phyloP scores from a whole-genome alignment of 2,113 vertebrate species.

The Ailuropoda melanoleuca region DNA sequence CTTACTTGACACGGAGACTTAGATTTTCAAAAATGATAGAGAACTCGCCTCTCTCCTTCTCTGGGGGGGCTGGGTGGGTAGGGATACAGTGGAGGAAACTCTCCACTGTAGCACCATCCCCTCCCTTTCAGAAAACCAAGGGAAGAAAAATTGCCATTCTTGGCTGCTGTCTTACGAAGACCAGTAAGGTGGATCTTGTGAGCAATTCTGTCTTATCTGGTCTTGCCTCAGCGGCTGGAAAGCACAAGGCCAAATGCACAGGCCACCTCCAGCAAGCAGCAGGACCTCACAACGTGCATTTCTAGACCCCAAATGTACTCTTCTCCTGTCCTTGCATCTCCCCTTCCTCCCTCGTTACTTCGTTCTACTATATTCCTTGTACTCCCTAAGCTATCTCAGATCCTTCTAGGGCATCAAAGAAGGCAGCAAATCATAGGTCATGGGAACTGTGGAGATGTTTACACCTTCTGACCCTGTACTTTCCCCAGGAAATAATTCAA shows the following conservation, averaged over 20 bases:
- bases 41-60: background rate
- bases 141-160: background rate
- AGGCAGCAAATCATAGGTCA: background rate
- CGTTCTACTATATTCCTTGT: background rate
- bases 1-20: background rate
- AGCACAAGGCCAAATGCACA: background rate
- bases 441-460: background rate
- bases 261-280: background rate
- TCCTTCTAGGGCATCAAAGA: background rate
- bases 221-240: background rate
- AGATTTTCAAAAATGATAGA: background rate
- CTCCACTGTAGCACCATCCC: background rate
- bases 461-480: background rate
- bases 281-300: too few relatives aligned
- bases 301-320: background rate
- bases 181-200: background rate
- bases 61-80: background rate
- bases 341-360: background rate
- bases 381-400: background rate
- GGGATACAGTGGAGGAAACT: background rate
- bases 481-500: background rate
- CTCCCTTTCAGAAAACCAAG: background rate
- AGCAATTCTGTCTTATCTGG: too few relatives aligned
- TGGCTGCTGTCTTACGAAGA: background rate
- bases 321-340: background rate